Percentiles rank a stretch among this genome's conserved stretches.
Evolutionary conservation across 2,888 invertebrate genomes (phyloP).

Genomic region (Lymantria dispar): DNA sequence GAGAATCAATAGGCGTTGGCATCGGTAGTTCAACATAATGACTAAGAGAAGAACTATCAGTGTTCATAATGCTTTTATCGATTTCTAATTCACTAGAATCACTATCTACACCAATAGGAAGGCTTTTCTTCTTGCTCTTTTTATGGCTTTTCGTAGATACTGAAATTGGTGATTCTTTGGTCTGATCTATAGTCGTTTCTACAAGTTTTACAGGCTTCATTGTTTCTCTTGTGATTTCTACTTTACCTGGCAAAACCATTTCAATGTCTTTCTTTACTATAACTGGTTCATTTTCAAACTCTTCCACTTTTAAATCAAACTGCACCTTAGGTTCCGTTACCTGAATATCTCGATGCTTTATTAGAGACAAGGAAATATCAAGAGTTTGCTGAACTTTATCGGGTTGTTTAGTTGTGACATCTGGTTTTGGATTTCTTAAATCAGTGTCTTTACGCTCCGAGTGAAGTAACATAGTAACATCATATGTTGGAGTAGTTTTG

Average conservation of each 20-base stretch:
- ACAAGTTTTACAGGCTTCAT: conserved; percentile 29
- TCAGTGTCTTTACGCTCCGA: conserved; percentile 59
- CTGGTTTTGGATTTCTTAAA: conserved; percentile 33
- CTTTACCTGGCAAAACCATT: conserved; percentile 55
- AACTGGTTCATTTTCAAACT: conserved; percentile 46
- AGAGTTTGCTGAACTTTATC: conserved; percentile 48
- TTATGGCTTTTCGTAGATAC: conserved; percentile 65
- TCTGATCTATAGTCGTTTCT: conserved; percentile 57
- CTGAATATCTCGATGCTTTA: conserved; percentile 45
- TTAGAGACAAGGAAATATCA: conserved; percentile 62
- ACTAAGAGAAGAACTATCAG: conserved; percentile 69
- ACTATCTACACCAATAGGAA: conserved; percentile 66
- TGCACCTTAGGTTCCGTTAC: conserved; percentile 56
- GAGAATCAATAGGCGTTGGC: conserved; percentile 76
- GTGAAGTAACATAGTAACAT: conserved; percentile 53
- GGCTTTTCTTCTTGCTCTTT: conserved; percentile 85
- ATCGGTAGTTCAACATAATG: conserved; percentile 68
- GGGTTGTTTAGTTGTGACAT: conserved; percentile 9
- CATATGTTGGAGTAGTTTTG: conserved; percentile 38
- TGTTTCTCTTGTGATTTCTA: conserved; percentile 47
- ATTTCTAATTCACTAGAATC: conserved; percentile 54
- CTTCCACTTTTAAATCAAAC: conserved; percentile 60
- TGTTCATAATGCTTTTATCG: conserved; percentile 60
- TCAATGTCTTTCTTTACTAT: conserved; percentile 66
- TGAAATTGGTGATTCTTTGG: conserved; percentile 32